Evolutionary conservation across 2,888 invertebrate genomes (phyloP), one percentile per base, ranked within the genome.

Genomic region (Rhamphomyia laevipes): DNA sequence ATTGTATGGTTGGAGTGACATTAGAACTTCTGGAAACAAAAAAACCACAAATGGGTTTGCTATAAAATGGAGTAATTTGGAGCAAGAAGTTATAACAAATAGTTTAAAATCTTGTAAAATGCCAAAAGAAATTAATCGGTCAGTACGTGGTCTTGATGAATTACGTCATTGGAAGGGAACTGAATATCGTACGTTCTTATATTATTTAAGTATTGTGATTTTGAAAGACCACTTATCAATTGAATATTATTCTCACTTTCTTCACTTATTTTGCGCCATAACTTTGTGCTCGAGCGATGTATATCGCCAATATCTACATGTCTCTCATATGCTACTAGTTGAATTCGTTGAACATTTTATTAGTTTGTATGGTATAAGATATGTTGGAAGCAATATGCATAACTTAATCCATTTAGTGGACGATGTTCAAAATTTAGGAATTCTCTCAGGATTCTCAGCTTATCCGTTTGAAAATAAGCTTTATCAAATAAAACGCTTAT

Each of bases 151-250:
- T 7, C 21, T 48, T 5, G 48, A 49, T 27, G 38, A 45, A 9
- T 16, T 49, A 12, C 12, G 38, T 9, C 48, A 49, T 27, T 49
- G 48, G 41, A 49, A 49, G 7, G 41, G 45, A 1, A 49, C 48
- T 2, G 48, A 49, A 30, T 49, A 38, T 13, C 45, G 44, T 16
- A 43, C 45, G 4, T 45, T 45, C 17, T 33, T 49, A 15, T 35
- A 47, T 12, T 47, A 43, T n/a, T 15, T 47, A 6, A 38, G 33
- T 41, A 38, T 45, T 23, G 41, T 45, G 4, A 21, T 41, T n/a
- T 35, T 49, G 7, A 49, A 45, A n/a, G 38, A 49, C 18, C 21
- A 49, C 21, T 44, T 49, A 35, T 30, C 40, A 15, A 1, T 31
- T 9, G 31, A 47, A 33, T 31, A 31, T 15, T 47, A 47, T 23